Base-by-base conservation (phyloP, 2,797 vertebrate species). In the Sebastes itinus region DNA sequence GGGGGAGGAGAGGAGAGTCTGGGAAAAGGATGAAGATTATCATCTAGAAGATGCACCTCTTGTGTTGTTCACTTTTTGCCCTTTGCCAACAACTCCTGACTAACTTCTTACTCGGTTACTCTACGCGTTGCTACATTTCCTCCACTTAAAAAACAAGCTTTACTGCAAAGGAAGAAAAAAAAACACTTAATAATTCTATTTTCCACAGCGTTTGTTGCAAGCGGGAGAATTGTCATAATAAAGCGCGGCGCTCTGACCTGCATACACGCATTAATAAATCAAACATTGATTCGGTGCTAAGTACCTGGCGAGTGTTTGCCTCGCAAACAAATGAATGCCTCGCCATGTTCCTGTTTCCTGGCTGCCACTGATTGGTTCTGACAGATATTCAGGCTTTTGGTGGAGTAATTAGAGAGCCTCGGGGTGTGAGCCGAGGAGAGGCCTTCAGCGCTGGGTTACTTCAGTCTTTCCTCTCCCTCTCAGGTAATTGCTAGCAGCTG, bases 381-480 rank as follows among this genome's bases (percentile, higher is more conserved):
- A 95, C 94, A 95, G 91, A 94, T 93, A 92, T 91, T 91, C 88
- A 68, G 86, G 84, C 88, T 89, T 88, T 87, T 72, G 82, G 80
- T 77, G 88, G 81, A 92, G 93, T 95, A 94, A 95, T 95, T 94
- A 94, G 92, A 91, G 91, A 86, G 92, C 94, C 93, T 90, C 69
- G 25, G 90, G 92, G 88, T 84, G 88, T 38, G 90, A 89, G 88
- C 60, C 35, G 83, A 88, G 78, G 81, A 89, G 77, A 88, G 85
- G 90, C 92, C 91, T 93, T 92, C 88, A 85, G 85, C 71, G 73
- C 74, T 46, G 59, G 80, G 81, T 84, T 81, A 80, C 86, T 82
- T 82, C 85, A 78, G 63, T 49, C 79, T 85, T 79, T 78, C 77
- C 84, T 87, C 80, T 89, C 82, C 75, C 72, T 88, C 85, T 65